Base-by-base conservation (phyloP, 2,888 invertebrate genomes). In the Drosophila merina region DNA sequence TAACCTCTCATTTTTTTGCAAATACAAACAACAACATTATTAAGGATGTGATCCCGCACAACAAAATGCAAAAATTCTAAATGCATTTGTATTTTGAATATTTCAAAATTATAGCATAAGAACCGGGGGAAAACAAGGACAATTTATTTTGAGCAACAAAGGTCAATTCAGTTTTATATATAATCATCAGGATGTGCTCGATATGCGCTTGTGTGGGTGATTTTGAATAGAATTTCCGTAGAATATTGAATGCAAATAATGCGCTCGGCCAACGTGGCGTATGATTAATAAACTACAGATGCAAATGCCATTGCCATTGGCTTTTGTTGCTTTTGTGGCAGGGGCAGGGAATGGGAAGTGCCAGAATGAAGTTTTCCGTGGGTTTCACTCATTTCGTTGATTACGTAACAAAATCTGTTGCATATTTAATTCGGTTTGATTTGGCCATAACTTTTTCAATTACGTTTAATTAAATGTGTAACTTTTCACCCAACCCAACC, bases 381-480 rank as follows among this genome's bases (percentile, higher is more conserved):
- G 59, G 54, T 30, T 70, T 59, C 55, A 31, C 47, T 33, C 70
- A 68, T 55, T 66, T 50, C 75, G 70, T 63, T 81, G 87, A 68
- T 85, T 81, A 44, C 68, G 57, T 52, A 67, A 54, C 74, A 25
- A 76, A 82, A 82, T 79, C 79, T 73, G 70, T 69, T 83, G 80
- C 84, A 83, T 83, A 88, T 86, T 87, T 86, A 77, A 83, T 83
- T 77, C 28, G 72, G 63, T 83, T 78, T 82, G 83, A 83, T 86
- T 82, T 83, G 62, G 59, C 64, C 66, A 86, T 83, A 80, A 83
- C 83, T 83, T 83, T 88, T 76, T 62, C 88, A 86, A 83, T 83
- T 83, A 86, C 45, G 66, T 72, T 83, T 88, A 86, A 83, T 83
- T 83, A 83, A 83, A 83, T 79, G 80, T 67, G 57, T 59, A 75